A percentile compares a stretch with the other conserved stretches of the same genome.
Evolutionary conservation across 2,113 vertebrate genomes (phyloP).

Genomic region (Saguinus imperator): DNA sequence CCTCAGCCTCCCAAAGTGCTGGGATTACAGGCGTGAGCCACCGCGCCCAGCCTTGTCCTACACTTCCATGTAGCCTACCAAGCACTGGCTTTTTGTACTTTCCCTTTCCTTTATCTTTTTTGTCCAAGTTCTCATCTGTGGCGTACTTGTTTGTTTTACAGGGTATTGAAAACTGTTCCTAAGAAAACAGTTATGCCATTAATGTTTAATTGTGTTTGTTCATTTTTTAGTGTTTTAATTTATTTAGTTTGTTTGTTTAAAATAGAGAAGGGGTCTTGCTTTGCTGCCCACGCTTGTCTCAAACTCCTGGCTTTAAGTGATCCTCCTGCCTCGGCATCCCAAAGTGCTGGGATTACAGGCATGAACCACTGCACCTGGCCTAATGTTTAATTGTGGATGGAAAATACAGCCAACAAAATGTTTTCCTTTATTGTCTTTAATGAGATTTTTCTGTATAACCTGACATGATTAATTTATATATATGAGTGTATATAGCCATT

Average conservation of each 20-base stretch:
- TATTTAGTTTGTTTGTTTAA: too few species aligned
- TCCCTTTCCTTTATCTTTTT: not conserved
- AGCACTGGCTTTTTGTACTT: not conserved
- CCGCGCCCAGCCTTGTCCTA: not conserved
- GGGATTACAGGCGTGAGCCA: too few species aligned
- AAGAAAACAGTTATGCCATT: not conserved
- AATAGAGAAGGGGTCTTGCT: too few species aligned
- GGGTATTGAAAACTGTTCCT: not conserved
- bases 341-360: too few species aligned
- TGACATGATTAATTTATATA: not conserved
- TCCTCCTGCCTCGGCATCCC: too few species aligned
- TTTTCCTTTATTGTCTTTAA: conserved; percentile 17
- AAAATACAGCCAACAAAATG: not conserved
- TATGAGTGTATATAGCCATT: not conserved
- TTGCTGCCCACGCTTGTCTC: too few species aligned
- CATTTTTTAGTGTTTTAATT: too few species aligned
- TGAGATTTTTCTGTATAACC: conserved; percentile 41
- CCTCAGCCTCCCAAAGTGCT: too few species aligned
- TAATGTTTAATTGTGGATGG: not conserved
- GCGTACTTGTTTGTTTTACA: not conserved
- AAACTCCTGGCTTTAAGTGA: too few species aligned
- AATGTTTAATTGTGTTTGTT: too few species aligned
- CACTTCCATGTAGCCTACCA: not conserved
- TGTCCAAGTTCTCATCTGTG: not conserved
- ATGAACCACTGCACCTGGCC: too few species aligned